Evolutionary conservation across 1,140 invertebrate genomes (phyloP), one percentile per base, ranked within the genome.

Genomic region (Anastrepha obliqua): DNA sequence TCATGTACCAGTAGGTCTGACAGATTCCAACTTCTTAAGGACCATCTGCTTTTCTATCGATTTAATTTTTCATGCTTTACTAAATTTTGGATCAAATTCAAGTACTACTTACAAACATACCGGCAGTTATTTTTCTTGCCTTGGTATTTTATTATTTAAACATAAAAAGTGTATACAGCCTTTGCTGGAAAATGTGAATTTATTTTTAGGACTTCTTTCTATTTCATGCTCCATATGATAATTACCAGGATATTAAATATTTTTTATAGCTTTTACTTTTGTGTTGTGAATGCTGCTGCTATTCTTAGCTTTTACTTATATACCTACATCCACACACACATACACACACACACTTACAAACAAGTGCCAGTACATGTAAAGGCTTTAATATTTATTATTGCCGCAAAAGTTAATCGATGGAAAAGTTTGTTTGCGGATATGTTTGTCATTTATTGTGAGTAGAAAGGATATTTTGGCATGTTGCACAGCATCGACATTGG

Each of bases 381-480:
- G 44, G 47, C 74, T 81, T 81, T 81, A 81, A 81, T 81, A 81
- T 81, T 81, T 81, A 81, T 81, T 81, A 81, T 81, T 81, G 47
- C 74, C 74, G 74, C 74, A 81, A 81, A 81, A 81, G 74, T 81
- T 81, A 81, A 81, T 81, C 74, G 74, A 81, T 81, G 74, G 74
- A 81, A 81, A 81, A 81, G 74, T 81, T 81, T 51, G 74, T 55
- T 81, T 81, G 74, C 74, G 74, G 74, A 81, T 81, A 81, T 81
- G 74, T 81, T 81, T 81, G 74, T 81, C 74, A 81, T 81, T 81
- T 55, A 81, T 81, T 81, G 74, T 81, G 29, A 81, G 47, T 81
- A 58, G 47, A 81, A 20, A n/a, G 55, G 74, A 81, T 47, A 81
- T 81, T 81, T 51, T 58, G 74, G 47, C 74, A 81, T 81, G 42